Evolutionary conservation across 2,797 vertebrate genomes (phyloP).

Genomic region (Anguilla megastoma): DNA sequence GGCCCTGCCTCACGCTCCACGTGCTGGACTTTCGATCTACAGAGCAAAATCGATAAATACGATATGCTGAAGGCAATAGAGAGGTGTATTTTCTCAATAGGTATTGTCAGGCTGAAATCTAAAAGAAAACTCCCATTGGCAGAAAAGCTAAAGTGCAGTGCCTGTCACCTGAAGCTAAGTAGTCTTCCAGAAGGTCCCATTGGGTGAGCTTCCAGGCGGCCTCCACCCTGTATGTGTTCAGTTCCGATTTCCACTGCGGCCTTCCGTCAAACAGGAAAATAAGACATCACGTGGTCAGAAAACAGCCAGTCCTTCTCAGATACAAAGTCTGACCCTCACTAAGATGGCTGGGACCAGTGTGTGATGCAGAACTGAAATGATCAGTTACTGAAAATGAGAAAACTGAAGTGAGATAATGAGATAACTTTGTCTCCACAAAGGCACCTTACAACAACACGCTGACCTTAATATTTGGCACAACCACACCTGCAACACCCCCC

Average conservation of each 20-base stretch:
- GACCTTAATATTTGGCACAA: not conserved
- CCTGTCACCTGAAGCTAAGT: constrained; percentile 83
- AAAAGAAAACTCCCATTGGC: not conserved
- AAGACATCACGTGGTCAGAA: not conserved
- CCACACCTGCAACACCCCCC: constrained; percentile 13
- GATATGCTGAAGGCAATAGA: not conserved
- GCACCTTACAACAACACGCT: no score
- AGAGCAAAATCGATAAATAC: not conserved
- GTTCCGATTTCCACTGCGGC: constrained; percentile 90
- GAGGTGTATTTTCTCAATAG: not conserved
- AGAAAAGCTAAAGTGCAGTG: not conserved
- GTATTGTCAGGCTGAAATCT: not conserved
- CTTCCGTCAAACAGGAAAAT: constrained; percentile 60
- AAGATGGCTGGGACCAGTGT: not conserved
- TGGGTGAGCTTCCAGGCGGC: constrained; percentile 96
- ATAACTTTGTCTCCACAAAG: no score
- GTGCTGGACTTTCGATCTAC: constrained; percentile 86
- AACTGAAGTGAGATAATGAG: no score
- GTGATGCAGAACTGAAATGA: no score
- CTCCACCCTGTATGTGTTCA: constrained; percentile 95
- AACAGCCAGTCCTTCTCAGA: not conserved
- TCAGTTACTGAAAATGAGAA: no score
- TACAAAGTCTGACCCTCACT: not conserved
- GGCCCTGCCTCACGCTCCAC: constrained; percentile 90
- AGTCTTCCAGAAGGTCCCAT: constrained; percentile 94